Evolutionary conservation across 1,140 invertebrate species (phyloP).

Genomic region (Bombus sibiricus): DNA sequence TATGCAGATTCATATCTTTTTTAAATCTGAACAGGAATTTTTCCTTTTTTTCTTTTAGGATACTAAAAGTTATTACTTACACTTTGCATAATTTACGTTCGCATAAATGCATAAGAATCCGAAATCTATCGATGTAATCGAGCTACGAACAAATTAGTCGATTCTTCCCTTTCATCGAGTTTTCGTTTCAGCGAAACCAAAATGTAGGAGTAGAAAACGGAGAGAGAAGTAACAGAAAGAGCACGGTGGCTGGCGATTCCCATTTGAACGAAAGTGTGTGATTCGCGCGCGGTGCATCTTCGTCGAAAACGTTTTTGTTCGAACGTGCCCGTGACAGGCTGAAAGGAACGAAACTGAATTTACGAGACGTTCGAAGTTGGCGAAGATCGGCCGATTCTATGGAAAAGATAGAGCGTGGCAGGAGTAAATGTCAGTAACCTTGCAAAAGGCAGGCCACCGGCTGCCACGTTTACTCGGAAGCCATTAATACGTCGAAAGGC

Average conservation of each 20-base stretch:
- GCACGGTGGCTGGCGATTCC: no score
- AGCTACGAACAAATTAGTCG: no score
- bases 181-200: no score
- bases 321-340: background rate
- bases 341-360: background rate
- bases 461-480: slow-evolving; percentile 22
- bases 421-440: slow-evolving; percentile 63
- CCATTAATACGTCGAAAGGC: slow-evolving; percentile 19
- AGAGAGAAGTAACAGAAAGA: background rate
- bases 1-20: no score
- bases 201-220: no score
- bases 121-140: background rate
- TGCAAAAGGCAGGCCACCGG: slow-evolving; percentile 36
- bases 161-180: no score
- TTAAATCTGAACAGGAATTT: background rate
- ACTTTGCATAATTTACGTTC: no score
- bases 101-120: no score
- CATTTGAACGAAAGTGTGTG: background rate
- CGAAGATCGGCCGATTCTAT: background rate
- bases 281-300: background rate
- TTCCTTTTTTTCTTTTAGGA: background rate
- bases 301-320: background rate
- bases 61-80: background rate
- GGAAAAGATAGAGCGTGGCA: slow-evolving; percentile 22
- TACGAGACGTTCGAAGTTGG: background rate